Conservation (phyloP, 2,797 vertebrate genomes). For the Dendrocincla tyrannina region DNA sequence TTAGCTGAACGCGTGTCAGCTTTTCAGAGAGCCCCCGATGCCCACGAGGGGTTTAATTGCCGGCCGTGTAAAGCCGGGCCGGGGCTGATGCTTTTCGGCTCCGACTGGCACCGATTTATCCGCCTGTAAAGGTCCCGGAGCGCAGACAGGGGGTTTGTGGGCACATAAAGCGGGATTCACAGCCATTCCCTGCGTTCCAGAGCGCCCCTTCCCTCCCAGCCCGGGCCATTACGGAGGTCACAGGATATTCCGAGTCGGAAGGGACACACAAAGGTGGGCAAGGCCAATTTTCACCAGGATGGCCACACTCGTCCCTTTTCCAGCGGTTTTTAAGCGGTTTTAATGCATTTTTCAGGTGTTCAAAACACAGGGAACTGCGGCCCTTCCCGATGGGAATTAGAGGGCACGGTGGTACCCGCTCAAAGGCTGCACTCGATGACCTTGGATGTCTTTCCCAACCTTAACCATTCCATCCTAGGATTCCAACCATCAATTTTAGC, state of each 20-base stretch:
- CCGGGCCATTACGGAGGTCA: background rate
- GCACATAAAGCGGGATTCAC: background rate
- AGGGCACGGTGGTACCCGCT: too few relatives aligned
- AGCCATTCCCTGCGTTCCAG: accelerated
- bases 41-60: background rate
- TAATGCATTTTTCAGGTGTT: background rate
- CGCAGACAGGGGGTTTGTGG: background rate
- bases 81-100: background rate
- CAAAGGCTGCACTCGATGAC: background rate
- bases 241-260: background rate
- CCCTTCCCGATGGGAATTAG: background rate
- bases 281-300: background rate
- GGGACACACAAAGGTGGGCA: background rate
- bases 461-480: background rate
- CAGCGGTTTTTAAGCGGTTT: background rate
- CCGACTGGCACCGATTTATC: background rate
- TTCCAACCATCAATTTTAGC: accelerated
- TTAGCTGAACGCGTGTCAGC: background rate
- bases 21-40: background rate
- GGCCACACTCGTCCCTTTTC: accelerated
- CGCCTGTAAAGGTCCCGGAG: background rate
- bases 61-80: background rate
- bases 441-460: background rate
- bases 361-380: background rate
- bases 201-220: background rate